phyloP scores from a whole-genome alignment of 2,888 invertebrate genomes.

The Macaria liturata region DNA sequence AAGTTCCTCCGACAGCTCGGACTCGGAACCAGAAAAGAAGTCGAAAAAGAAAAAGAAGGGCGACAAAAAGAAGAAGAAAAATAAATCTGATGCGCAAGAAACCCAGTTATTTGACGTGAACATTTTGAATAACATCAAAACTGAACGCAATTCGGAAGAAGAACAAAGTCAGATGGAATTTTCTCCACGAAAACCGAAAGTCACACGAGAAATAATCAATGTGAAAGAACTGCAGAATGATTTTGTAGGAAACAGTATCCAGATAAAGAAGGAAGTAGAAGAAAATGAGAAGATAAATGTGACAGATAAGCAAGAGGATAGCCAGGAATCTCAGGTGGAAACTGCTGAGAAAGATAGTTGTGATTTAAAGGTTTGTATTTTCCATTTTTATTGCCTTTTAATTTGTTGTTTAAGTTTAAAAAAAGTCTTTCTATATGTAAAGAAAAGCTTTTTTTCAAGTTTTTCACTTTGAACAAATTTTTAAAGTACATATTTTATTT shows the following conservation, averaged over 20 bases:
- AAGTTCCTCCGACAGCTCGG: constrained; percentile 48
- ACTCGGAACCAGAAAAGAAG: constrained; percentile 45
- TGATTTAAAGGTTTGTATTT: too few species aligned
- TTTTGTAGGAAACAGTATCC: constrained; percentile 67
- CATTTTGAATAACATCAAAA: constrained; percentile 73
- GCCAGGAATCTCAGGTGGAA: constrained; percentile 8
- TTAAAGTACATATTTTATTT: too few species aligned
- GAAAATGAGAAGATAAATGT: constrained; percentile 10
- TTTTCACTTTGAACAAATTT: too few species aligned
- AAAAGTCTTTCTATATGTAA: too few species aligned
- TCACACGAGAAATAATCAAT: constrained; percentile 66
- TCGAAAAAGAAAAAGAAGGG: constrained; percentile 43
- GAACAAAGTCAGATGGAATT: constrained; percentile 60
- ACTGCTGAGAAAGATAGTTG: constrained; percentile 7
- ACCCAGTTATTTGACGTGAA: constrained; percentile 67
- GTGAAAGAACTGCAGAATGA: constrained; percentile 75
- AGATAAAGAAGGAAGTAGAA: constrained; percentile 62
- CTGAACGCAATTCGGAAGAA: constrained; percentile 69
- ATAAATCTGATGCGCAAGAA: constrained; percentile 59
- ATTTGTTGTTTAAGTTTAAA: too few species aligned
- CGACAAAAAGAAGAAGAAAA: constrained; percentile 48
- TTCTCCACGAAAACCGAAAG: constrained; percentile 60
- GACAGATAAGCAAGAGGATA: constrained; percentile 27
- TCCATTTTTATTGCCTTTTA: too few species aligned
- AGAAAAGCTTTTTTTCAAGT: too few species aligned